These are phyloP conservation scores for Holacanthus passer DNA, from an alignment of 2,113 vertebrate genomes.

Conservation along the genomic window DNA sequence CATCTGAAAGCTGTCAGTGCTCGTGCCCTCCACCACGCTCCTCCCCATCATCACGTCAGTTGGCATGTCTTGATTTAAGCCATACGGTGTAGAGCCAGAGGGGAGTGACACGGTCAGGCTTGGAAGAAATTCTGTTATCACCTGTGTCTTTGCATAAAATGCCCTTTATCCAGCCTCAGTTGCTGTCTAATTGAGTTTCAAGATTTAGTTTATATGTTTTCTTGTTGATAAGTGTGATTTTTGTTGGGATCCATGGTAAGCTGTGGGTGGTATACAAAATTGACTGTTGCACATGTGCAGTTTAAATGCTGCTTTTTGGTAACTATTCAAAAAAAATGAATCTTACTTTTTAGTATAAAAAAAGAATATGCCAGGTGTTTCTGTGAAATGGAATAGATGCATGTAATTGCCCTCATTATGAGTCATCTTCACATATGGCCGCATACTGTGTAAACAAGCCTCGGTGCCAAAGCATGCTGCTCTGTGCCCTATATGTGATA, in stretches of 20 bases:
- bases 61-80: conserved; percentile 61
- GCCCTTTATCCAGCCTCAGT: not conserved
- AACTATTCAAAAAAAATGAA: not conserved
- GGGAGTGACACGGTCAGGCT: not conserved
- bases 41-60: conserved; percentile 39
- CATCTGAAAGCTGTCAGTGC: conserved; percentile 58
- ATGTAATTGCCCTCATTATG: conserved; percentile 10
- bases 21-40: not conserved
- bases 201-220: not conserved
- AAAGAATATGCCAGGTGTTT: conserved; percentile 1
- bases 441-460: conserved; percentile 9
- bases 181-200: not conserved
- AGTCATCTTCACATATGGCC: conserved; percentile 11
- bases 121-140: conserved; percentile 25
- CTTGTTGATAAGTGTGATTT: not conserved
- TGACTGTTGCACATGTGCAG: not conserved
- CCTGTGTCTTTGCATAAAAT: conserved; percentile 23
- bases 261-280: not conserved
- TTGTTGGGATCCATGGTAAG: not conserved
- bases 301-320: not conserved
- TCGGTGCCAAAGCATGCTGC: conserved; percentile 10
- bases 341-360: not conserved
- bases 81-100: conserved; percentile 12
- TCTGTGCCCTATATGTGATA: conserved; percentile 2
- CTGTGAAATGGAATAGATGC: not conserved